phyloP scores from a whole-genome alignment of 2,797 vertebrate species.

The Oreonectes daqikongensis region DNA sequence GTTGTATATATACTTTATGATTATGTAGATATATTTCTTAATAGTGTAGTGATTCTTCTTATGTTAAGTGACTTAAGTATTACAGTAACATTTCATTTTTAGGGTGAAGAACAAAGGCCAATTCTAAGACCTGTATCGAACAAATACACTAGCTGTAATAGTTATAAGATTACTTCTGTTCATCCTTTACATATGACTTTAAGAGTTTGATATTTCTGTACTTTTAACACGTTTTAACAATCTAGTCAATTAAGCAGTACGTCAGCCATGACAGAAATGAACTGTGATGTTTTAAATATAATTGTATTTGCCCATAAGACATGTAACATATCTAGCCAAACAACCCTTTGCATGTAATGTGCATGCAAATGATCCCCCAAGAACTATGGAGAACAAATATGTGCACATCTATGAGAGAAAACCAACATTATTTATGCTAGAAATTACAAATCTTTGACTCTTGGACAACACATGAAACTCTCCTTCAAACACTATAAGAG shows the following conservation, averaged over 20 bases:
- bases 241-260: conserved; percentile 26
- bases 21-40: conserved; percentile 37
- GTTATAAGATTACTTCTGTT: conserved; percentile 15
- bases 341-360: conserved; percentile 50
- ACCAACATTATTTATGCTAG: neutral
- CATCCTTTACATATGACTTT: conserved; percentile 6
- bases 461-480: conserved; percentile 8
- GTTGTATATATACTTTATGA: conserved; percentile 34
- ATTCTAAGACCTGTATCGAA: conserved; percentile 26
- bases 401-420: neutral
- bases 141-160: conserved; percentile 27
- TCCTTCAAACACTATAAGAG: conserved; percentile 17
- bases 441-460: neutral
- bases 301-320: conserved; percentile 36
- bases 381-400: neutral
- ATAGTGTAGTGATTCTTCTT: conserved; percentile 34
- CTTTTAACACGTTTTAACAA: conserved; percentile 4
- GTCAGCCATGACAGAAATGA: neutral
- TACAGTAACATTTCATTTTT: conserved; percentile 14
- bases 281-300: conserved; percentile 36
- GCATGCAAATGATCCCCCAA: conserved; percentile 47
- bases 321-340: conserved; percentile 18
- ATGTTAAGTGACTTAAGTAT: conserved; percentile 43
- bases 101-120: conserved; percentile 22
- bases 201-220: conserved; percentile 14